phyloP scores from a whole-genome alignment of 2,797 vertebrate genomes.

The Scolopax rusticola region DNA sequence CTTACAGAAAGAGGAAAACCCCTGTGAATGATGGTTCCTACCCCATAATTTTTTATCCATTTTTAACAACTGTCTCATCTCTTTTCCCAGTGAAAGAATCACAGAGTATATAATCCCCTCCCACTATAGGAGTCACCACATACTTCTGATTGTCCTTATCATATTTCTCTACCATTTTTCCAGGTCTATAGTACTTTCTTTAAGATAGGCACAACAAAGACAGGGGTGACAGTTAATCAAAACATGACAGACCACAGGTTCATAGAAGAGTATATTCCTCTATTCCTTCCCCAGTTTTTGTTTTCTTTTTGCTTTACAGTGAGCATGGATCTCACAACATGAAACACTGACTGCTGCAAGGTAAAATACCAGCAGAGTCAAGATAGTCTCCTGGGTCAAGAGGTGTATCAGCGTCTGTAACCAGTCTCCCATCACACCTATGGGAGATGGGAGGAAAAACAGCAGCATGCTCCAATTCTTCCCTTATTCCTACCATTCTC shows the following conservation, averaged over 20 bases:
- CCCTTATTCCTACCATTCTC: neutral
- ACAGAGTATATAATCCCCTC: neutral
- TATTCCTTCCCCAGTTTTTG: neutral
- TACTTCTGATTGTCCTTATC: neutral
- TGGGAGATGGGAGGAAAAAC: accelerated
- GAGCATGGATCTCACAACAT: neutral
- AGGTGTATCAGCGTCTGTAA: neutral
- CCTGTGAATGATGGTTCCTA: neutral
- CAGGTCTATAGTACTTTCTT: neutral
- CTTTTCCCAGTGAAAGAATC: neutral
- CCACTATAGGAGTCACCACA: neutral
- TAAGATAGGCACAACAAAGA: neutral
- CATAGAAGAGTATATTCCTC: neutral
- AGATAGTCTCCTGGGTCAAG: neutral
- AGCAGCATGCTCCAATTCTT: neutral
- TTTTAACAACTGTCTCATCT: neutral
- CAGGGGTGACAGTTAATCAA: neutral
- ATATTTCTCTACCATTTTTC: neutral
- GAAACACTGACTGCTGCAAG: neutral
- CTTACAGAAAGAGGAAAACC: neutral
- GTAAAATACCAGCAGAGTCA: neutral
- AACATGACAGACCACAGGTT: neutral
- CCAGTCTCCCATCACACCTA: neutral
- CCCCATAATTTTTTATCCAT: neutral
- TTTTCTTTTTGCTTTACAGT: neutral